Conservation (phyloP, 2,797 vertebrate species). For the Anniella stebbinsi region DNA sequence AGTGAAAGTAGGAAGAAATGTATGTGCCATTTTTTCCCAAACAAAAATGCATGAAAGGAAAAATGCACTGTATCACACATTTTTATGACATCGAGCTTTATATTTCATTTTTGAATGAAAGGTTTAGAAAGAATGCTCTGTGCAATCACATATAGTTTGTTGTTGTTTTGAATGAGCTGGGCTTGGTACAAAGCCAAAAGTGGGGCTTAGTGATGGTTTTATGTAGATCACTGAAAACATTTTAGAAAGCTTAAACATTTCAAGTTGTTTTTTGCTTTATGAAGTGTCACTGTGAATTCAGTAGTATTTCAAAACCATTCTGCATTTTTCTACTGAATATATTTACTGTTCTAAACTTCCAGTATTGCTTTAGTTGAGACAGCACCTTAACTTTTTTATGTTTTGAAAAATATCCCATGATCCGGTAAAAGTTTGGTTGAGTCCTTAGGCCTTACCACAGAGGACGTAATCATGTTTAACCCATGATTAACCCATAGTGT, state of each 20-base stretch:
- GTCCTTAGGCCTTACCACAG: no score
- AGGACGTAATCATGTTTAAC: no score
- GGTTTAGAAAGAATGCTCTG: neutral
- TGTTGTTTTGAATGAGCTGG: neutral
- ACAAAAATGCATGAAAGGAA: neutral
- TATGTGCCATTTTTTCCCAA: neutral
- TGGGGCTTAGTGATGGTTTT: neutral
- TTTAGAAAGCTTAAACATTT: neutral
- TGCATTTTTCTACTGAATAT: neutral
- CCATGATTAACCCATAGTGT: no score
- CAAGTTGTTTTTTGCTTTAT: neutral
- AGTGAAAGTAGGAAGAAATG: neutral
- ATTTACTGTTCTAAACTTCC: neutral
- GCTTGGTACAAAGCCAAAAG: no score
- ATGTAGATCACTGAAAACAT: neutral
- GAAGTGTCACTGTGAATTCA: neutral
- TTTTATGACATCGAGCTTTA: conserved; percentile 14
- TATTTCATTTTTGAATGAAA: conserved; percentile 20
- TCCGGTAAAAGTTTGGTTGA: neutral
- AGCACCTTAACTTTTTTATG: neutral
- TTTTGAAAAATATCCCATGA: neutral
- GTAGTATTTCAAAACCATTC: neutral
- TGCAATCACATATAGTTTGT: neutral
- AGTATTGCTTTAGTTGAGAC: neutral
- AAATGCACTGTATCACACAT: neutral